phyloP scores from a whole-genome alignment of 2,888 invertebrate species.

The Copidosoma aretas region DNA sequence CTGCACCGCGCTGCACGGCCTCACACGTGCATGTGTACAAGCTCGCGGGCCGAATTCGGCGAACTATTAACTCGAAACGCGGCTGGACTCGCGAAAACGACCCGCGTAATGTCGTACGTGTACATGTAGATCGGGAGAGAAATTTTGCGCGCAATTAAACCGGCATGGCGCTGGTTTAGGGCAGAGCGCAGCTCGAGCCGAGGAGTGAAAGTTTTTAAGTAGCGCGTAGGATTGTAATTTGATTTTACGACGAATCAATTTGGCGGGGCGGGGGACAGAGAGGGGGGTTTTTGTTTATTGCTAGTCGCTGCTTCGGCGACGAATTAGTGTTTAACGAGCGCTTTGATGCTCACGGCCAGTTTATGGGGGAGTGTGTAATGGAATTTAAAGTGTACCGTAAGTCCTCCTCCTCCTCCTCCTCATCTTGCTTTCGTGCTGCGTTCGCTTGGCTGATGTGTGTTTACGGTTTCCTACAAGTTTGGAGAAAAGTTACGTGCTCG shows the following conservation, averaged over 20 bases:
- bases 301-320: background rate
- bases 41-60: background rate
- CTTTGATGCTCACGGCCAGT: background rate
- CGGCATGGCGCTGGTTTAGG: background rate
- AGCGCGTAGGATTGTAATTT: constrained; percentile 23
- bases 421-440: too few species aligned
- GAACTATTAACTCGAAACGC: background rate
- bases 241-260: constrained; percentile 33
- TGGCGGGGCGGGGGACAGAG: background rate
- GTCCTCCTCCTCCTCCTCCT: too few species aligned
- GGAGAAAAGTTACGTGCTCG: background rate
- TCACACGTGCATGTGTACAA: background rate
- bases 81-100: background rate
- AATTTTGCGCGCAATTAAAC: background rate
- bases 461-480: background rate
- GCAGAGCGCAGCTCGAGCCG: background rate
- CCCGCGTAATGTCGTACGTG: too few species aligned
- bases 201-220: constrained; percentile 28
- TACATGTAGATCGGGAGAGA: background rate
- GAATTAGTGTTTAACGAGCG: constrained; percentile 19
- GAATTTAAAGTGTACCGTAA: background rate
- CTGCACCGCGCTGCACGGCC: too few species aligned
- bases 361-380: background rate
- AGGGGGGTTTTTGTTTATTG: constrained; percentile 21
- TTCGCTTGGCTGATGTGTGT: background rate